phyloP scores from a whole-genome alignment of 2,113 vertebrate genomes.

The Jaculus jaculus region DNA sequence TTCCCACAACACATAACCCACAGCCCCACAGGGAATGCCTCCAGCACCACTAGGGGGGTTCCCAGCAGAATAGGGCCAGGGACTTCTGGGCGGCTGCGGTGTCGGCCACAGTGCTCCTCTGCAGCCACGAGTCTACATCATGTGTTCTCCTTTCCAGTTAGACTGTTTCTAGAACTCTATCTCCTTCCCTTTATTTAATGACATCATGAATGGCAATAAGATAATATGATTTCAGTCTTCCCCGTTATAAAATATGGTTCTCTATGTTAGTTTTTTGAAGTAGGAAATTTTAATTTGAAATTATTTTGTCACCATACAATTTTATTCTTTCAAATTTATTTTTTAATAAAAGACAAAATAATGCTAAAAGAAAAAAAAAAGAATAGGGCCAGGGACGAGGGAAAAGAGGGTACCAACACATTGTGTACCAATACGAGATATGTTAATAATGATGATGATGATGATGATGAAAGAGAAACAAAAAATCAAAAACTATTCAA shows the following conservation, averaged over 20 bases:
- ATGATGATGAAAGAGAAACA: too few species aligned
- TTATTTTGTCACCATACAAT: constrained; percentile 63
- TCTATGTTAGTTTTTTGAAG: constrained; percentile 41
- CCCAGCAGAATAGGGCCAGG: too few species aligned
- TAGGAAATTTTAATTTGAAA: constrained; percentile 42
- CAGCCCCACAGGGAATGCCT: too few species aligned
- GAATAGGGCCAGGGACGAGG: too few species aligned
- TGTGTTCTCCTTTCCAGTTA: constrained; percentile 38
- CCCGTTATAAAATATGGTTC: neutral
- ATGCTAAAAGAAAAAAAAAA: constrained; percentile 43
- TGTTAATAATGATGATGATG: too few species aligned
- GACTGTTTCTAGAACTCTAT: neutral
- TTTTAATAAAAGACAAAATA: constrained; percentile 68
- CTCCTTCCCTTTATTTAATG: constrained; percentile 53
- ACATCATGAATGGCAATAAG: constrained; percentile 39
- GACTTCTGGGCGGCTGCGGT: neutral
- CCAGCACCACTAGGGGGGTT: too few species aligned
- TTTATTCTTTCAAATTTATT: constrained; percentile 70
- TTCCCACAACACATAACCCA: too few species aligned
- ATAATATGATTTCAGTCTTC: constrained; percentile 52
- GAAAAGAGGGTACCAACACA: too few species aligned
- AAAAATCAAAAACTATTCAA: too few species aligned
- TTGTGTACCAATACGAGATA: too few species aligned
- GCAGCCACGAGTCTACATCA: neutral
- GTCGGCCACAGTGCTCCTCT: neutral